Evolutionary conservation across 2,113 vertebrate genomes (phyloP).

Genomic region (Pollimyrus isidori): DNA sequence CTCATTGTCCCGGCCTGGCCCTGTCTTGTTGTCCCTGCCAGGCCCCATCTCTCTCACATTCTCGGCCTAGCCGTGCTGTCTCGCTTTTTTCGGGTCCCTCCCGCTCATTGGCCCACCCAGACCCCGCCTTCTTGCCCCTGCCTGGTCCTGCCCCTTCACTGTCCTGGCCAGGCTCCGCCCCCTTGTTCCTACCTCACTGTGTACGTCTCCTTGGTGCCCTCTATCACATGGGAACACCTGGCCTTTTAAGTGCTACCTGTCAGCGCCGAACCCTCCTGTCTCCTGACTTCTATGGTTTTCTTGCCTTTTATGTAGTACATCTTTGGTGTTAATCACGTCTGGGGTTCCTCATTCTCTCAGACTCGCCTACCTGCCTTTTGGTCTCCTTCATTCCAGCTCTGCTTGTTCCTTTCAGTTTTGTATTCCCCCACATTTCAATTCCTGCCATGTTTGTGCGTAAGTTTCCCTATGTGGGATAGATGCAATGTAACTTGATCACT

Average conservation of each 20-base stretch:
- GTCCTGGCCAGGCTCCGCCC: background rate
- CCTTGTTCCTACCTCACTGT: background rate
- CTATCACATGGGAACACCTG: background rate
- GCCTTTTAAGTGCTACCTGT: background rate
- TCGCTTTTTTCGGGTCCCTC: background rate
- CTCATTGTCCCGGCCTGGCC: too few relatives aligned
- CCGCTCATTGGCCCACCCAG: background rate
- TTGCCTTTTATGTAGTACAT: background rate
- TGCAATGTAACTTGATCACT: background rate
- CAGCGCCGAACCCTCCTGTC: background rate
- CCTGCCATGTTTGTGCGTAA: background rate
- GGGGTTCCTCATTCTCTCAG: background rate
- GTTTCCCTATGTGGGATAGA: background rate
- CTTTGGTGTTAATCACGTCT: background rate
- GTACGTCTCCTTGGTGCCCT: background rate
- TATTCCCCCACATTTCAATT: background rate
- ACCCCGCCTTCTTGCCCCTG: background rate
- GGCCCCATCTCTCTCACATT: constrained; percentile 10
- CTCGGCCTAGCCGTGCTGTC: background rate
- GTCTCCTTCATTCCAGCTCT: background rate
- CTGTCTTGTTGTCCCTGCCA: background rate
- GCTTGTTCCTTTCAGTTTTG: background rate
- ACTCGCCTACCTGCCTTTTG: background rate
- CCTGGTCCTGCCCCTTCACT: background rate
- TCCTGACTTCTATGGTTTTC: background rate